These are phyloP conservation scores for Henicopernis longicauda DNA, from an alignment of 2,113 vertebrate species.

Conservation along the genomic window DNA sequence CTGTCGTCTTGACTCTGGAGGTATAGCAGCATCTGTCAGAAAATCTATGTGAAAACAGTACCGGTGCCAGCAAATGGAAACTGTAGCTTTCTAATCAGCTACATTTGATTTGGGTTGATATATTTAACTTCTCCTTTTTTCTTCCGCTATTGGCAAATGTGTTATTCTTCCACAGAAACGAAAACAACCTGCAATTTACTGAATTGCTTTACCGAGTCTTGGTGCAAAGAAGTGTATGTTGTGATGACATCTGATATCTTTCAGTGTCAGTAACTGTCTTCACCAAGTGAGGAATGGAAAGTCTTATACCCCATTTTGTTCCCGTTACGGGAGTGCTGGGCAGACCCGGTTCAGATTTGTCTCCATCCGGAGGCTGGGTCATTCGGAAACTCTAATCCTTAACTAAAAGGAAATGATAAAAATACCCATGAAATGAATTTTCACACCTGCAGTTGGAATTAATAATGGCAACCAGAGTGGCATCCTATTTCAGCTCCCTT, in stretches of 20 bases:
- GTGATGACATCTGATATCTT: slow-evolving; percentile 15
- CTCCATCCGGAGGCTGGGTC: background rate
- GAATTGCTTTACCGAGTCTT: background rate
- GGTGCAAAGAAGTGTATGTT: background rate
- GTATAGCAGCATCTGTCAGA: background rate
- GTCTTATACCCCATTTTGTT: background rate
- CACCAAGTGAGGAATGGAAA: background rate
- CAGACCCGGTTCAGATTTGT: background rate
- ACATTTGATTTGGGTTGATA: slow-evolving; percentile 50
- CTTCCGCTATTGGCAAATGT: background rate
- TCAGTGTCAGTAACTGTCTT: background rate
- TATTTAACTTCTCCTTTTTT: slow-evolving; percentile 25
- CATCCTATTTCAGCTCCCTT: slow-evolving; percentile 61
- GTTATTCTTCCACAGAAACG: background rate
- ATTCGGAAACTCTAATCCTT: slow-evolving; percentile 28
- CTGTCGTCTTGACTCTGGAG: background rate
- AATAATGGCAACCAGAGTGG: slow-evolving; percentile 44
- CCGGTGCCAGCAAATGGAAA: background rate
- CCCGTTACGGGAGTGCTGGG: background rate
- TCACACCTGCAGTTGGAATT: slow-evolving; percentile 56
- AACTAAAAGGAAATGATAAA: slow-evolving; percentile 49
- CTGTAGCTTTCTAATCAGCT: slow-evolving; percentile 34
- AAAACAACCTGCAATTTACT: slow-evolving; percentile 20
- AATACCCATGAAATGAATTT: slow-evolving; percentile 57
- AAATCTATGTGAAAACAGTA: slow-evolving; percentile 21